Base-by-base conservation (phyloP, 2,797 vertebrate genomes). In the Hephaestus fuliginosus region DNA sequence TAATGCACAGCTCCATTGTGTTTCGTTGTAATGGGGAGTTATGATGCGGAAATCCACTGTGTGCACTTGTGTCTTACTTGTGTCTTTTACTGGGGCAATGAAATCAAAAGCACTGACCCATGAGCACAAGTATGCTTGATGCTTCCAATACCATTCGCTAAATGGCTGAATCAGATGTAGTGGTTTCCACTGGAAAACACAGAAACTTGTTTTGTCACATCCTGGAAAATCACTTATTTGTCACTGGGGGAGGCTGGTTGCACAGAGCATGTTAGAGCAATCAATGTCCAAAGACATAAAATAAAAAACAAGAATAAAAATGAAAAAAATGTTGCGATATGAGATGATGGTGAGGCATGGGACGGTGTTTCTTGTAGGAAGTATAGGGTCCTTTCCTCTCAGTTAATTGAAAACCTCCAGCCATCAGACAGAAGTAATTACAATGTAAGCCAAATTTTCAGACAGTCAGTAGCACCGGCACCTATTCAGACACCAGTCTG, bases 81-180 rank as follows among this genome's bases (percentile, higher is more conserved):
- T 81, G 82, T 84, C 75, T 85, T 87, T 92, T 90, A 85, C 64
- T 53, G 25, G 57, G 69, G 84, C 76, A 85, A 86, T 84, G 69
- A 85, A 90, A 86, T 91, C 74, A 90, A 82, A 92, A 85, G 88
- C 81, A 80, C 51, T 90, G 87, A 91, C 86, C 90, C 88, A 79
- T 76, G 65, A 87, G 76, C 70, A 75, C 63, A 80, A 83, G 65
- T 77, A 80, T 81, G 86, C 76, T 70, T 81, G 80, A 83, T 83
- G 78, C 55, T 68, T 82, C 81, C 78, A 76, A 74, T 74, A 69
- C 57, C 51, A 87, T 89, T 90, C 81, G 80, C 68, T 58, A 82
- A 91, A 85, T 74, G 76, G 20, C 64, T 75, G 75, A 78, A 81
- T 82, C 77, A 79, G 83, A 76, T 73, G 66, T 25, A 70, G 58